Evolutionary conservation across 2,888 invertebrate genomes (phyloP), one percentile per base, ranked within the genome.

Genomic region (Drosophila multiciliata): DNA sequence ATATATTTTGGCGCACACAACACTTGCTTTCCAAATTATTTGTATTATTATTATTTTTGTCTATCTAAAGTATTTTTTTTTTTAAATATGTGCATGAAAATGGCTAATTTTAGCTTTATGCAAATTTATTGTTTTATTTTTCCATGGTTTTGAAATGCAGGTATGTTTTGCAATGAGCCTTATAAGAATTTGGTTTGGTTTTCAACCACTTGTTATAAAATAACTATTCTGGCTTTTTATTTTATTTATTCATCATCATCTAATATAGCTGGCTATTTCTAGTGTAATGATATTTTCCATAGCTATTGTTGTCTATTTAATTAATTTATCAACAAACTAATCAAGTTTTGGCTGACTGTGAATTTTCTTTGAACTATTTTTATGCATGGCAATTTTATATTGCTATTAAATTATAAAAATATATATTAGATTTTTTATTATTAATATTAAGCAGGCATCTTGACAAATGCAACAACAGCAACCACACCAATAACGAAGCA

Each of bases 371-470:
- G 38, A 3, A 17, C 17, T 12, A 45, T 20, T 20, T 45, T 8
- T 20, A 45, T 12, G 20, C 36, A 36, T 11, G 20, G 7, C 42
- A 3, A 20, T 20, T 45, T 20, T 7, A 20, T 20, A 7, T 45
- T 45, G 12, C 12, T 7, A 7, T 42, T 20, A 12, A 42, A 38
- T 38, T 17, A 38, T 3, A 17, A 3, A 8, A 7, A 15, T 6
- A 7, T 3, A 15, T 0, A 0, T 15, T 38, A 17, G 8, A 0
- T 38, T 8, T 8, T 8, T 38, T 38, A 17, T 38, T 38, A 38
- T 38, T 85, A 29, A 29, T 80, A 82, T 85, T 82, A 74, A 87
- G 79, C 70, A 78, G 86, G 73, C 88, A 66, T 66, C 73, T 68
- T 73, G 78, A 52, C 72, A 82, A 80, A 68, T 66, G 36, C 52